Conservation (phyloP, 1,140 invertebrate species). For the Drosophila persimilis region DNA sequence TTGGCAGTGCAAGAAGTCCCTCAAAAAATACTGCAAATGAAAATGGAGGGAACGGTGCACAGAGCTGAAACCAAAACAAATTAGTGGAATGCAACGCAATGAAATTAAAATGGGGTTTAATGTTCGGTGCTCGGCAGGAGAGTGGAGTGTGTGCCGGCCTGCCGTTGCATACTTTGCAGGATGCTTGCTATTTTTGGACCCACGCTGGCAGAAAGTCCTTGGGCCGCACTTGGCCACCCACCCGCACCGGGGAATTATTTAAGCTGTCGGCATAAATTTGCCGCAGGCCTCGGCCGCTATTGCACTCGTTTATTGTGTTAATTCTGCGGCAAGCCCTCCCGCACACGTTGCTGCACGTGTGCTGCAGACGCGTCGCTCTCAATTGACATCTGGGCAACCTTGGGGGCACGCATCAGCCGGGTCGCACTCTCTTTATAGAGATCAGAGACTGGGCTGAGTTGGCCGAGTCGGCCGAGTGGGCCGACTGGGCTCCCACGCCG, state of each 20-base stretch:
- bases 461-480: slow-evolving; percentile 1
- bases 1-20: slow-evolving; percentile 34
- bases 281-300: slow-evolving; percentile 19
- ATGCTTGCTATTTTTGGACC: too few relatives aligned
- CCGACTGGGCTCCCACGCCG: slow-evolving; percentile 48
- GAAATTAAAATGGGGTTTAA: slow-evolving; percentile 74
- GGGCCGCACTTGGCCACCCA: neutral
- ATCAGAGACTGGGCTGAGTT: slow-evolving; percentile 6
- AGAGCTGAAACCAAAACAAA: slow-evolving; percentile 39
- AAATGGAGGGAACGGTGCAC: slow-evolving; percentile 4
- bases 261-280: slow-evolving; percentile 40
- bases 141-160: slow-evolving; percentile 5
- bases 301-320: slow-evolving; percentile 34
- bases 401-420: slow-evolving; percentile 61
- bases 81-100: slow-evolving; percentile 45
- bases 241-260: slow-evolving; percentile 33
- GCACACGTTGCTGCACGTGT: slow-evolving; percentile 44
- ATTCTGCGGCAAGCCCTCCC: slow-evolving; percentile 8
- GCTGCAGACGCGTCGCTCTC: slow-evolving; percentile 5
- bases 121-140: slow-evolving; percentile 50
- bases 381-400: slow-evolving; percentile 40
- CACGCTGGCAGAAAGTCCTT: slow-evolving; percentile 17
- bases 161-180: slow-evolving; percentile 18
- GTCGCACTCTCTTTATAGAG: slow-evolving; percentile 60
- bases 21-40: slow-evolving; percentile 30